phyloP scores from a whole-genome alignment of 2,797 vertebrate genomes.

The Danio aesculapii region DNA sequence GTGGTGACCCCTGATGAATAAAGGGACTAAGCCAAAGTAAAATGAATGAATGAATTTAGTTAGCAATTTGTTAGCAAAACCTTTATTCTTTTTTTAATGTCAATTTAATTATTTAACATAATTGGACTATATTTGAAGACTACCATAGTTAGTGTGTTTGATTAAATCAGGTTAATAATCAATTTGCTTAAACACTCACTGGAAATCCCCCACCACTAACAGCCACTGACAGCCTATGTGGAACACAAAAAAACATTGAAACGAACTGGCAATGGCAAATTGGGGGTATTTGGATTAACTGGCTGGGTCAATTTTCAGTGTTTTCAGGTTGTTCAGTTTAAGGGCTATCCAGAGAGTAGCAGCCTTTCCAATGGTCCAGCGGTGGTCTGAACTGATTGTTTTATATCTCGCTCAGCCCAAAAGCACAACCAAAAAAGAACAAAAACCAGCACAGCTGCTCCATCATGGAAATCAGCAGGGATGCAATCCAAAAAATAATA shows the following conservation, averaged over 20 bases:
- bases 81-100: too few species aligned
- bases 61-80: too few species aligned
- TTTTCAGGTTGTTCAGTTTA: neutral
- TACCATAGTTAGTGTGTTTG: too few species aligned
- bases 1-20: too few species aligned
- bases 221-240: neutral
- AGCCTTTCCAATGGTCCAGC: neutral
- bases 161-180: too few species aligned
- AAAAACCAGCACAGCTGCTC: slow-evolving; percentile 18
- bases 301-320: neutral
- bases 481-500: slow-evolving; percentile 27
- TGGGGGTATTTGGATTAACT: neutral
- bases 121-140: too few species aligned
- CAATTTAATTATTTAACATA: too few species aligned
- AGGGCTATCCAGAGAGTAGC: neutral
- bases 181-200: neutral
- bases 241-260: neutral
- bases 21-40: too few species aligned
- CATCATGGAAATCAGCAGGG: slow-evolving; percentile 30
- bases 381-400: neutral
- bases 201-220: neutral
- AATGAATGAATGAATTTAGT: too few species aligned
- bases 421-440: slow-evolving; percentile 9
- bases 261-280: neutral
- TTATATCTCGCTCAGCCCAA: neutral